Conservation (phyloP, 2,888 invertebrate genomes). For the Alloplasta piceator region DNA sequence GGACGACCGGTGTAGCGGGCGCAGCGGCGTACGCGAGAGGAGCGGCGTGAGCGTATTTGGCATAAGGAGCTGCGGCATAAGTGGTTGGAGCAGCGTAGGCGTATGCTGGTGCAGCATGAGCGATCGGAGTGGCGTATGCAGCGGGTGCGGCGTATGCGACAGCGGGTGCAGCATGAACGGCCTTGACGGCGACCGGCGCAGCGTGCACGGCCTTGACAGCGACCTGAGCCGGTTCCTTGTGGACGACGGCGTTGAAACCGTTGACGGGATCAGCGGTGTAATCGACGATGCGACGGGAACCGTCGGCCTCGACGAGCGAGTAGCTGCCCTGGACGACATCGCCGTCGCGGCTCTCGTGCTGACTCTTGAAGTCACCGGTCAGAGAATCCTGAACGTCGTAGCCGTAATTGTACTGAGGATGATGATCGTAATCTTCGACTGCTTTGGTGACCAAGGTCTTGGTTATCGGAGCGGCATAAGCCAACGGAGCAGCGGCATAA, state of each 20-base stretch:
- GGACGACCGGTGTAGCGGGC: constrained; percentile 59
- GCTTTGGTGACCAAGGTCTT: constrained; percentile 52
- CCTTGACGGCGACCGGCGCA: constrained; percentile 66
- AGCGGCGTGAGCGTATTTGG: constrained; percentile 35
- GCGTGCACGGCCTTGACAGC: constrained; percentile 83
- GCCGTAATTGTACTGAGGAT: constrained; percentile 61
- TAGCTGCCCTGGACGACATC: constrained; percentile 82
- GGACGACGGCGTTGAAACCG: constrained; percentile 81
- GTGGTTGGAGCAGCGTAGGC: constrained; percentile 78
- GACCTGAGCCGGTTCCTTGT: constrained; percentile 76
- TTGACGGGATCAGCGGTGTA: constrained; percentile 79
- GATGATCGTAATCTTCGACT: constrained; percentile 61
- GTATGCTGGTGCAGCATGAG: constrained; percentile 79
- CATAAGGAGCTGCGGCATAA: constrained; percentile 48
- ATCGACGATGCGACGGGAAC: constrained; percentile 80
- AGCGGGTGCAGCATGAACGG: constrained; percentile 63
- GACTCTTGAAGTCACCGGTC: constrained; percentile 79
- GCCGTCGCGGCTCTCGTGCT: constrained; percentile 79
- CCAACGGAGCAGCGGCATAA: constrained; percentile 64
- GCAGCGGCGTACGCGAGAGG: constrained; percentile 64
- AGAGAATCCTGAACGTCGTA: constrained; percentile 74
- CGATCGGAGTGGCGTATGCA: constrained; percentile 82
- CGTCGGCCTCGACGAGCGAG: constrained; percentile 83
- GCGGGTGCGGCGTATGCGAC: constrained; percentile 62
- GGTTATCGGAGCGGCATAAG: constrained; percentile 59